These are phyloP conservation scores for Choreutis nemorana DNA, from an alignment of 2,888 invertebrate genomes.

Conservation along the genomic window DNA sequence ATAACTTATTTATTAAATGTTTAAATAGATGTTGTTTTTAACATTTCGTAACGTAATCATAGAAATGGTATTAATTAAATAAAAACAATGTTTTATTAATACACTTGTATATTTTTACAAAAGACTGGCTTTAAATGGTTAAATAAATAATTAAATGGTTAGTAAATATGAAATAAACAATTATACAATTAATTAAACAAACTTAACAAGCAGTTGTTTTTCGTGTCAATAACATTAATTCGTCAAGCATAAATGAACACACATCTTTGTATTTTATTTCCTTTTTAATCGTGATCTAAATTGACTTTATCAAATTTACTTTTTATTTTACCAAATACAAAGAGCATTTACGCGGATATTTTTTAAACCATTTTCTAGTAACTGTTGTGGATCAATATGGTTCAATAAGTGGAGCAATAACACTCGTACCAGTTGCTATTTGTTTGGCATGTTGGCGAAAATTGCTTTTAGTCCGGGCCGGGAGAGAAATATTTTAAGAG, in stretches of 20 bases:
- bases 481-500: too few relatives aligned
- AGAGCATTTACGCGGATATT: background rate
- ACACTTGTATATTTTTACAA: background rate
- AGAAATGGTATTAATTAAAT: background rate
- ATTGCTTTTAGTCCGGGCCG: too few relatives aligned
- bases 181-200: too few relatives aligned
- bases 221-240: background rate
- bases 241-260: background rate
- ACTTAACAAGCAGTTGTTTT: background rate
- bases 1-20: too few relatives aligned
- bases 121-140: background rate
- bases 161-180: too few relatives aligned
- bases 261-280: background rate
- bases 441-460: too few relatives aligned
- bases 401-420: too few relatives aligned
- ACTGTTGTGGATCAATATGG: too few relatives aligned
- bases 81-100: background rate
- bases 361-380: background rate
- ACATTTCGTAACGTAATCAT: too few relatives aligned
- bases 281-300: background rate
- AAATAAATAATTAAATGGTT: background rate
- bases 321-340: background rate
- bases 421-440: too few relatives aligned
- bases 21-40: too few relatives aligned
- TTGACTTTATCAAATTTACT: background rate